Evolutionary conservation across 1,140 invertebrate genomes (phyloP), one percentile per base, ranked within the genome.

Genomic region (Anastrepha ludens): DNA sequence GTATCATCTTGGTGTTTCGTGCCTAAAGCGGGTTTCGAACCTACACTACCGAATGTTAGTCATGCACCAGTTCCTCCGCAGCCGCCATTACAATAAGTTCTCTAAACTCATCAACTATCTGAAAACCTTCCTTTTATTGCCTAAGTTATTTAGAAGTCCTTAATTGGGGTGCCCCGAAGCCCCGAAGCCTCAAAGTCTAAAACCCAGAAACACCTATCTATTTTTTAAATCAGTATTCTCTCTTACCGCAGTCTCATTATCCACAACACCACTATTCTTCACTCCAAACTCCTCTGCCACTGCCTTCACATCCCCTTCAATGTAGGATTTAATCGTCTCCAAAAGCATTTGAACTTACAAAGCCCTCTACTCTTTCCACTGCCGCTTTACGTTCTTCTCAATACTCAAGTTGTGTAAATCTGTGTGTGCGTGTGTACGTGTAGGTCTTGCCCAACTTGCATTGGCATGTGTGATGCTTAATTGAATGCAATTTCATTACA

Each of bases 401-500:
- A 5, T 20, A 47, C 17, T 5, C 17, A 41, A 15, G 4, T 11
- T 9, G 15, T 64, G 65, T 11, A 41, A 29, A n/a, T 67, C 11
- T 41, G 8, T 29, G 41, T 47, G n/a, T 62, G 2, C 7, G 47
- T n/a, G 44, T 67, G 29, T 8, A 67, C 0, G 29, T 7, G n/a
- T 67, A 67, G 9, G 74, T 74, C 67, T 74, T 74, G 67, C 47
- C 67, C 70, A 47, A 74, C 70, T 44, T 81, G 74, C 74, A 74
- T 44, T 74, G 70, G 70, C 70, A 81, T 81, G 59, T 86, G 58
- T 86, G 62, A 86, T 86, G 85, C 58, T 87, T 87, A 87, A 87
- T 87, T 87, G 86, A 87, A 87, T 87, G 86, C 86, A 67, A 87
- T 87, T 87, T 87, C 86, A 87, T 87, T 87, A 87, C 85, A 29